Evolutionary conservation across 2,888 invertebrate genomes (phyloP), one percentile per base, ranked within the genome.

Genomic region (Tenthredo distinguenda): DNA sequence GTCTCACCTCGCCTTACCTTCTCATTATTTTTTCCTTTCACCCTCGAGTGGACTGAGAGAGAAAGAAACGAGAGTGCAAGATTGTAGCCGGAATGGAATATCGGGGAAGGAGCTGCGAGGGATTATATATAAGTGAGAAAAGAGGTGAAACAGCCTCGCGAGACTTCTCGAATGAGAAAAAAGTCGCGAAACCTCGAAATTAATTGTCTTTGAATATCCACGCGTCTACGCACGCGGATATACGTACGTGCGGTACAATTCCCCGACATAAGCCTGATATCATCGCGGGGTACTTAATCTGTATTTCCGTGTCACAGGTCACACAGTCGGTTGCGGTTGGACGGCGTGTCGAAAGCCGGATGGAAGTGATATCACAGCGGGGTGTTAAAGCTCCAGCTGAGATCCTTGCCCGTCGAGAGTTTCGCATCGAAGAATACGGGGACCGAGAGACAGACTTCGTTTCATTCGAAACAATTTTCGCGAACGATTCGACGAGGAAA

Each of bases 261-360:
- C 40, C 21, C n/a, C 21, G n/a, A 18, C 62, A 62, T 26, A 31
- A 12, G 21, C 18, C 72, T 21, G 40, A 72, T 21, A 40, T 40
- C 72, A 72, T n/a, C 40, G 40, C n/a, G n/a, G 7, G 72, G 43
- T 31, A 37, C 21, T 81, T 58, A 81, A 81, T 81, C 40, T 21
- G 62, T 62, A 62, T 81, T 81, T 62, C 81, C 58, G 81, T 81
- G 62, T 81, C 58, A 62, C 37, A 62, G 81, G 81, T 81, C 81
- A 40, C 37, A 12, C 18, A 26, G 62, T 58, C 21, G 4, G 21
- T 31, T 62, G 81, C 37, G 81, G 21, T 31, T 18, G n/a, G 79
- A 62, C 21, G 40, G 21, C 43, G 72, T 43, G 43, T 62, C 58
- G 58, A 79, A 62, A 79, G 26, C 77, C 79, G 81, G 81, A 81